Evolutionary conservation across 2,113 vertebrate genomes (phyloP).

Genomic region (Lophius piscatorius): DNA sequence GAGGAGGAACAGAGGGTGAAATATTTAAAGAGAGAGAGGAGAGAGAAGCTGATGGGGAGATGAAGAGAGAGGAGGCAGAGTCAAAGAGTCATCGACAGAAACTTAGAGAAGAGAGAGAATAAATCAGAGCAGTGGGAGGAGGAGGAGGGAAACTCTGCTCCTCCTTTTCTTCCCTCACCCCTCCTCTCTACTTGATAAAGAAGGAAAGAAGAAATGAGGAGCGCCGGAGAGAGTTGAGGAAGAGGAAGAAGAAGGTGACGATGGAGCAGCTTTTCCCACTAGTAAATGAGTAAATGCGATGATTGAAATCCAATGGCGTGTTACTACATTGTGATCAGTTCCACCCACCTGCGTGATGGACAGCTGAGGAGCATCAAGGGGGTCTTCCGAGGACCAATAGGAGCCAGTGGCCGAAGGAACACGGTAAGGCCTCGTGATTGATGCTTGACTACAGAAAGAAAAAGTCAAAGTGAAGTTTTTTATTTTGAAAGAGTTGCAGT

Average conservation of each 20-base stretch:
- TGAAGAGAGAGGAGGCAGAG: constrained; percentile 9
- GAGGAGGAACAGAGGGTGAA: constrained; percentile 42
- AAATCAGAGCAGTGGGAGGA: constrained; percentile 30
- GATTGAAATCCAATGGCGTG: constrained; percentile 89
- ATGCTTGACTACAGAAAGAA: rapidly evolving
- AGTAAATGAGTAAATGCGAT: constrained; percentile 44
- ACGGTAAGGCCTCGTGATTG: constrained; percentile 82
- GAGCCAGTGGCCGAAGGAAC: constrained; percentile 86
- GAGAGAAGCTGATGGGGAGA: constrained; percentile 20
- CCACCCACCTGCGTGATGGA: constrained; percentile 94
- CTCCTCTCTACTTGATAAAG: constrained; percentile 36
- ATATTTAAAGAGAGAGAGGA: constrained; percentile 44
- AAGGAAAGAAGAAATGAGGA: constrained; percentile 23
- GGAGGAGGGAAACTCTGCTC: constrained; percentile 3
- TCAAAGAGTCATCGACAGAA: constrained; percentile 39
- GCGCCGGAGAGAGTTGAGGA: constrained; percentile 16
- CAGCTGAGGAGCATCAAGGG: constrained; percentile 98
- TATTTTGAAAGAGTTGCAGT: constrained; percentile 9
- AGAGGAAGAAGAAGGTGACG: not conserved
- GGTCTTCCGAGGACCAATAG: constrained; percentile 95
- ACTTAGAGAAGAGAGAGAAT: constrained; percentile 66
- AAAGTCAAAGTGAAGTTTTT: not conserved
- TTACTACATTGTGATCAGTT: constrained; percentile 99
- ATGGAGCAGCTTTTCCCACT: not conserved
- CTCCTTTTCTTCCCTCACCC: constrained; percentile 10